phyloP scores from a whole-genome alignment of 2,888 invertebrate species.

The Idaea aversata region DNA sequence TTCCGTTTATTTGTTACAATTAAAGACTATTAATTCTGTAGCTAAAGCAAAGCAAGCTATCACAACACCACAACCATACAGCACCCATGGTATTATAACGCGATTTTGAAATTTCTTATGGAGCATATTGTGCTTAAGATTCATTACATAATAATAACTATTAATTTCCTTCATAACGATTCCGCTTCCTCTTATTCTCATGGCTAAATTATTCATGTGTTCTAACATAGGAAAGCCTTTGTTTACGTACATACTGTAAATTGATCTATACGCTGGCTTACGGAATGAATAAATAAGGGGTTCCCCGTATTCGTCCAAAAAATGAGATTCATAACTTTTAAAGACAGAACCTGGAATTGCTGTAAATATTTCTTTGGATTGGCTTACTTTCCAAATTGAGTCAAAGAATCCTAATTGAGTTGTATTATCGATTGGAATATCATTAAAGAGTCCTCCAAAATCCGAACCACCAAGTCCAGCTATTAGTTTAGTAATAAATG shows the following conservation, averaged over 20 bases:
- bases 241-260: background rate
- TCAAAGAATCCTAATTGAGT: background rate
- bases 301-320: slow-evolving; percentile 12
- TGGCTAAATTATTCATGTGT: background rate
- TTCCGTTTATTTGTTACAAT: background rate
- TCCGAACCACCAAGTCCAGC: background rate
- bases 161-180: background rate
- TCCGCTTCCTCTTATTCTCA: background rate
- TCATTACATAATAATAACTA: background rate
- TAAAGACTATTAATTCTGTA: background rate
- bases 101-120: background rate
- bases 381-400: background rate
- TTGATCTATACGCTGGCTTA: background rate
- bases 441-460: background rate
- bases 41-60: background rate
- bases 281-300: background rate
- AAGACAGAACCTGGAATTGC: background rate
- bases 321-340: background rate
- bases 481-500: background rate
- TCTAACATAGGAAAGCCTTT: background rate
- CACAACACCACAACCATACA: background rate
- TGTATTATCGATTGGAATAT: background rate
- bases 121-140: background rate
- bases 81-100: background rate
- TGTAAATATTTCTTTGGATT: background rate